Evolutionary conservation across 2,113 vertebrate genomes (phyloP).

Genomic region (Aptenodytes patagonicus): DNA sequence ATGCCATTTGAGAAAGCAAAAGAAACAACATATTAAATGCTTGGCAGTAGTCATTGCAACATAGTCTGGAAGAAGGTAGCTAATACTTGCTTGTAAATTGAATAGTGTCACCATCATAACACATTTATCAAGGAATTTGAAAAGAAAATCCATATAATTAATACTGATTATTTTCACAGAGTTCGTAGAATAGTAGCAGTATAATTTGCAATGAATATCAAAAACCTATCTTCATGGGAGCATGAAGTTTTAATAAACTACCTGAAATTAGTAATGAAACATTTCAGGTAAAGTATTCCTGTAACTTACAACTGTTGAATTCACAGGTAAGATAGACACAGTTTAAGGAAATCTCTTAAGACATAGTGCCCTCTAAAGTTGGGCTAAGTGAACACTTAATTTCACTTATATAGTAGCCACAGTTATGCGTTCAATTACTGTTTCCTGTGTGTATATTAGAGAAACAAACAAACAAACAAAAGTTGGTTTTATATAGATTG

Average conservation of each 20-base stretch:
- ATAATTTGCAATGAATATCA: neutral
- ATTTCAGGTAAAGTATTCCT: neutral
- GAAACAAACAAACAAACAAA: neutral
- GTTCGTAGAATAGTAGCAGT: neutral
- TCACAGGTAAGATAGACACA: neutral
- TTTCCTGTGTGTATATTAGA: neutral
- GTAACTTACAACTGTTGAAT: neutral
- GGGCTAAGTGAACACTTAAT: neutral
- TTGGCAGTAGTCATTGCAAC: neutral
- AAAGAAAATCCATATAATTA: neutral
- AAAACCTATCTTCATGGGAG: neutral
- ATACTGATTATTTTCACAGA: neutral
- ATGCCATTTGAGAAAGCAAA: neutral
- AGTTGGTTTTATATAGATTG: neutral
- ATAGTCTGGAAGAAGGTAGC: neutral
- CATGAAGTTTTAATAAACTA: neutral
- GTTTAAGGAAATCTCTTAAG: neutral
- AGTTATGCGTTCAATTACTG: neutral
- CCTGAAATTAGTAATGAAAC: neutral
- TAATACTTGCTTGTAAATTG: neutral
- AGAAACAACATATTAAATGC: neutral
- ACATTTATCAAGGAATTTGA: neutral
- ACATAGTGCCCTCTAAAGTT: neutral
- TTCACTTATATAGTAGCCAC: neutral
- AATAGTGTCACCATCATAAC: neutral